Base-by-base conservation (phyloP, 2,797 vertebrate genomes). In the Ataeniobius toweri region DNA sequence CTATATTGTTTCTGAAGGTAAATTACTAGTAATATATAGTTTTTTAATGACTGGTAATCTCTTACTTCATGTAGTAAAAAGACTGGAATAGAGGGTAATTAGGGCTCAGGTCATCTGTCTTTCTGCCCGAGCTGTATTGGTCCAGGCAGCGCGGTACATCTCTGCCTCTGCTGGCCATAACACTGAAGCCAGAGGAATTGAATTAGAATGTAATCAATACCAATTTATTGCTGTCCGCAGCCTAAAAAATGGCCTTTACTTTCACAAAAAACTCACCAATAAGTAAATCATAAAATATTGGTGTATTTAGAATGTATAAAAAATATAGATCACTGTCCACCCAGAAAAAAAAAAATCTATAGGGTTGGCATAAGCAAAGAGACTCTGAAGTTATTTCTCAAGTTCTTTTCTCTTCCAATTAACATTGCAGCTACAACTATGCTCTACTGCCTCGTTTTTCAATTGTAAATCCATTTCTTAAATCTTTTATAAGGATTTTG, bases 241-340 rank as follows among this genome's bases (percentile, higher is more conserved):
- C 76, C 87, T 86, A 87, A 90, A 92, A 92, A 93, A 94, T 91
- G 80, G 82, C 85, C 77, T 86, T 85, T 89, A 80, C 84, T 89
- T 76, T 79, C 72, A 89, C 76, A 86, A 91, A 94, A 94, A 92
- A 84, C 82, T 83, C 81, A 14, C 79, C 78, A 39, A 91, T 89
- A 91, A 91, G 93, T 93, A 94, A 95, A 95, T 94, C 89, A 93
- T 90, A 93, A 95, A 93, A 94, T 92, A 94, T 92, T 73, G 89
- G 79, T 89, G 78, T 93, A 87, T 94, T 94, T 93, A 91, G 86
- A 82, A 77, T 80, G 73, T 76, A 84, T 85, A 79, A 91, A 89
- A 91, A 92, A 90, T 90, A 95, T 95, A 91, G 87, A 95, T 94
- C 93, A 92, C 90, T 92, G 92, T 91, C 89, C 82, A 59, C 80